Base-by-base conservation (phyloP, 2,888 invertebrate species). In the Orchesella flavescens region DNA sequence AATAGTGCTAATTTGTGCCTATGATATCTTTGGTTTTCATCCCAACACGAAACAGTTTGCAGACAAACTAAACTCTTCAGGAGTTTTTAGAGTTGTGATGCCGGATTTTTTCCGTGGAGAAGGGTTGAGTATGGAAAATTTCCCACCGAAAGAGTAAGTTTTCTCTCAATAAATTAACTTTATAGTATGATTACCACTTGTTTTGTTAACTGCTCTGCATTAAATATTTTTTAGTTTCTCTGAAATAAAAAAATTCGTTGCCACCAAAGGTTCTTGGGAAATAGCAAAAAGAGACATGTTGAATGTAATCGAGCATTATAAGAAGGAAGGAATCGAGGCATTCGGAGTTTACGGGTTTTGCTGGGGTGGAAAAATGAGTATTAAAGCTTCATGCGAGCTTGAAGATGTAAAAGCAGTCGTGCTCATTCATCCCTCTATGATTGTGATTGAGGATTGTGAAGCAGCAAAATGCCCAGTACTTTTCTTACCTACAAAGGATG, bases 1-100 rank as follows among this genome's bases (percentile, higher is more conserved):
- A 34, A 66, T 73, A 0, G 21, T 86, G 21, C 76, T 86, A 1
- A 86, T 87, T 53, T 85, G 85, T 55, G 85, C 78, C n/a, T 87
- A 86, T 59, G 86, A 86, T 73, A 87, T 87, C 68, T 87, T 86
- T 68, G 87, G 86, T 5, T 75, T 74, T 68, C 85, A 86, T 53
- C 75, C 84, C 0, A 83, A 85, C 17, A 86, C 83, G 1, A 83
- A 86, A 65, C 86, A 87, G 61, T 82, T 87, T 46, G 68, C 81
- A 0, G 85, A 87, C 63, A 85, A 83, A 34, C 19, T 87, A 12
- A 85, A 84, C 15, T 77, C 84, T 1, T 57, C 59, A 13, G 86
- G 87, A 13, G 13, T 63, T 2, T 87, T 81, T 74, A 75, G 86
- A 12, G 84, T 87, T 24, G 83, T 78, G 12, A 83, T 87, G 73